These are phyloP conservation scores for Chaenogobius annularis DNA, from an alignment of 2,113 vertebrate genomes.

Conservation along the genomic window DNA sequence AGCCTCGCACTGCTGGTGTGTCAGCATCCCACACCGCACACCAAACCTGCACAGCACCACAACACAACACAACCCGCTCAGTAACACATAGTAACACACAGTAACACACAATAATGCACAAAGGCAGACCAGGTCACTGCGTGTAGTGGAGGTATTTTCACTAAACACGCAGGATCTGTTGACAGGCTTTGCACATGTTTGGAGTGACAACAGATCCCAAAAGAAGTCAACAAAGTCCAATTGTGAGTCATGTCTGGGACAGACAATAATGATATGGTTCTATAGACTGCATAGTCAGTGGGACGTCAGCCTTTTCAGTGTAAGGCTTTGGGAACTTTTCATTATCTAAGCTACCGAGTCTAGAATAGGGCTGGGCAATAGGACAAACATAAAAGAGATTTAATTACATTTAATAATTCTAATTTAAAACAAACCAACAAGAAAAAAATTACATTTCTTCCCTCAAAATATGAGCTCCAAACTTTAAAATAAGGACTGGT, in stretches of 20 bases:
- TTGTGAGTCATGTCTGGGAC: slow-evolving; percentile 40
- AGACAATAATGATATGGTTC: slow-evolving; percentile 40
- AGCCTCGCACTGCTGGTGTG: slow-evolving; percentile 57
- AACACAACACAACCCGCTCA: slow-evolving; percentile 12
- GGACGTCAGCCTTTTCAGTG: slow-evolving; percentile 16
- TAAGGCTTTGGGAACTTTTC: slow-evolving; percentile 2
- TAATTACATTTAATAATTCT: too few relatives aligned
- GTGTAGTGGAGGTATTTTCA: slow-evolving; percentile 27
- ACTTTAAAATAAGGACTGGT: too few relatives aligned
- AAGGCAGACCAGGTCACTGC: not conserved
- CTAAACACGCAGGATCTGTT: slow-evolving; percentile 40
- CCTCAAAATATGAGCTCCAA: too few relatives aligned
- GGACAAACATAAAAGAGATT: too few relatives aligned
- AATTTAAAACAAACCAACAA: too few relatives aligned
- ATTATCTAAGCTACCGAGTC: not conserved
- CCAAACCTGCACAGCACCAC: slow-evolving; percentile 59
- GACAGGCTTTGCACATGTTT: slow-evolving; percentile 35
- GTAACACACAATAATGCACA: slow-evolving; percentile 17
- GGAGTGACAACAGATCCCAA: slow-evolving; percentile 31
- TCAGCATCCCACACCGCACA: slow-evolving; percentile 84
- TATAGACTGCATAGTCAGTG: slow-evolving; percentile 8
- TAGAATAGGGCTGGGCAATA: too few relatives aligned
- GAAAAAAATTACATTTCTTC: too few relatives aligned
- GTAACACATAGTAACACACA: not conserved
- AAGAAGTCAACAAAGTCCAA: slow-evolving; percentile 26